Evolutionary conservation across 2,113 vertebrate species (phyloP), one percentile per base, ranked within the genome.

Genomic region (Phocoena sinus): DNA sequence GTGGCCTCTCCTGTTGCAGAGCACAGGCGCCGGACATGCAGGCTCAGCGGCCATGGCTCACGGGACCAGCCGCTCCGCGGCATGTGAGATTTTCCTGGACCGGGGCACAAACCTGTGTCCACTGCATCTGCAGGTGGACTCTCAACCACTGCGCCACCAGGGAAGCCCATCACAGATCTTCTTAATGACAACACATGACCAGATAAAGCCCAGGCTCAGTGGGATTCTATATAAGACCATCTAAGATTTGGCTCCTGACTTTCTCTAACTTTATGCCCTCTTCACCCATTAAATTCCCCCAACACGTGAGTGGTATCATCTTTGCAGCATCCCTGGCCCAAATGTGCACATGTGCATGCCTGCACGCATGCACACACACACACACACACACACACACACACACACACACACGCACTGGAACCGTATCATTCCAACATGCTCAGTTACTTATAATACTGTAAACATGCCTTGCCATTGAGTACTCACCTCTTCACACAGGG

Each of bases 241-340:
- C 3, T 33, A 44, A 53, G 14, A 76, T 33, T 58, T 63, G 26
- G 9, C 28, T 53, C 36, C 38, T 47, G 12, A 1, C 18, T 36
- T 47, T 63, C 17, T n/a, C 41, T 58, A 63, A 53, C 4, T 14
- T 1, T 2, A 36, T 10, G 38, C 1, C 2, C 33, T 62, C 11
- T 28, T 15, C 1, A 47, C 0, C 1, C 14, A n/a, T 23, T 60
- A 21, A 15, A 26, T 36, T 38, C 1, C 11, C 11, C 8, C 2
- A 31, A 62, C 3, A 28, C 4, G 11, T 26, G 18, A 56, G 2
- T 63, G 13, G 6, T 41, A 23, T 20, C n/a, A 67, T 23, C 62
- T 26, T 26, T 21, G 44, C 25, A 81, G 15, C n/a, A 21, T 28
- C 2, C 17, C 5, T 14, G 36, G 10, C 41, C 13, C 38, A 76